Evolutionary conservation across 2,113 vertebrate species (phyloP).

Genomic region (Atrichornis clamosus): DNA sequence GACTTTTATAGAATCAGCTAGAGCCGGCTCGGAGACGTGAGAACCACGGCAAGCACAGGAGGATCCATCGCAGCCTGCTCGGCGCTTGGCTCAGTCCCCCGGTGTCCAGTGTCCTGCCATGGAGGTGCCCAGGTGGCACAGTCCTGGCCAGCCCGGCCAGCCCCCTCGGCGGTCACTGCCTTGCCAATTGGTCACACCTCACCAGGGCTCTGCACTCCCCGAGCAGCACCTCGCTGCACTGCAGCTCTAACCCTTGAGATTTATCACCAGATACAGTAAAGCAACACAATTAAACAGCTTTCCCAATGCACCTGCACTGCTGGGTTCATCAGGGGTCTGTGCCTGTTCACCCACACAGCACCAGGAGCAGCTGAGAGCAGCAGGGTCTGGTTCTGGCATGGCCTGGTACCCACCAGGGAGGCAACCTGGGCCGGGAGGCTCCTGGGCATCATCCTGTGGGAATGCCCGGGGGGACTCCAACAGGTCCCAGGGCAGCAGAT

Average conservation of each 20-base stretch:
- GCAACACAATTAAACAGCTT: background rate
- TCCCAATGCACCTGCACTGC: background rate
- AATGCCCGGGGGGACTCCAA: background rate
- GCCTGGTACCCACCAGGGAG: fast-evolving
- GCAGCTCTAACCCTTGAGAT: background rate
- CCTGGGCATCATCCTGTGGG: background rate
- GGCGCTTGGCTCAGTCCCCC: fast-evolving
- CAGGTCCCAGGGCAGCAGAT: background rate
- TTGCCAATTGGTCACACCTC: background rate
- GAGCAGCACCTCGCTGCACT: background rate
- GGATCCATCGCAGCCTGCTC: background rate
- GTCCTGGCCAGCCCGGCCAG: background rate
- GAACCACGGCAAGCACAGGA: background rate
- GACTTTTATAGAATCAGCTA: background rate
- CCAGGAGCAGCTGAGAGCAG: background rate
- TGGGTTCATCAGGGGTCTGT: background rate
- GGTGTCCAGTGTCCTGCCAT: fast-evolving
- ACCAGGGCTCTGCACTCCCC: fast-evolving
- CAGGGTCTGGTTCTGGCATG: fast-evolving
- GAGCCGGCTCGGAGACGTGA: background rate
- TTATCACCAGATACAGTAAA: background rate
- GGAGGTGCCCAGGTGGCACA: background rate
- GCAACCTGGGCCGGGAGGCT: background rate
- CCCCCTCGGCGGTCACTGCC: background rate
- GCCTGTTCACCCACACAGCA: background rate